Percentiles rank a stretch among this genome's conserved stretches.
Evolutionary conservation across 1,140 invertebrate species (phyloP).

Genomic region (Drosophila bipectinata): DNA sequence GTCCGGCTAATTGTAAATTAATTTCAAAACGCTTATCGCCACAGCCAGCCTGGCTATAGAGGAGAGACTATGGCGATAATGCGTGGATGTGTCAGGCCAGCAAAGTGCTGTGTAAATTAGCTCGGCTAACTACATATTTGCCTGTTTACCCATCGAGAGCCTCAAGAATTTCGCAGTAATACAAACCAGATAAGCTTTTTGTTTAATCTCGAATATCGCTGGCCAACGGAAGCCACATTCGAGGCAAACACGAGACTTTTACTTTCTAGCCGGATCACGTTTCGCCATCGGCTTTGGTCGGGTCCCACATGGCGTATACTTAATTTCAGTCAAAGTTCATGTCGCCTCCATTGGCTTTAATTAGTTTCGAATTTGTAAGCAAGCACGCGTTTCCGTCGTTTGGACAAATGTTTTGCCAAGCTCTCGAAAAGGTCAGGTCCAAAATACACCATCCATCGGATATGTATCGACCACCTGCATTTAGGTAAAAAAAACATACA

Average conservation of each 20-base stretch:
- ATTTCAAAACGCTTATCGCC: slow-evolving; percentile 70
- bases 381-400: slow-evolving; percentile 71
- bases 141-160: slow-evolving; percentile 54
- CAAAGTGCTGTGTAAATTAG: slow-evolving; percentile 81
- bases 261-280: slow-evolving; percentile 11
- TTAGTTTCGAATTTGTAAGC: slow-evolving; percentile 70
- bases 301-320: slow-evolving; percentile 48
- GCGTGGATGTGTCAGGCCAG: slow-evolving; percentile 71
- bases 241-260: slow-evolving; percentile 51
- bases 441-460: slow-evolving; percentile 21
- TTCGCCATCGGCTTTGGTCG: slow-evolving; percentile 13
- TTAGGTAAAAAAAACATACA: slow-evolving; percentile 21
- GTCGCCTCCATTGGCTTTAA: slow-evolving; percentile 17
- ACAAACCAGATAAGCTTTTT: slow-evolving; percentile 45
- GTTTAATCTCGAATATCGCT: slow-evolving; percentile 16
- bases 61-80: slow-evolving; percentile 38
- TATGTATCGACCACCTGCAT: slow-evolving; percentile 62
- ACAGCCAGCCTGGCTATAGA: slow-evolving; percentile 21
- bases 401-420: slow-evolving; percentile 76
- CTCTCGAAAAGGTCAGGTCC: slow-evolving; percentile 69
- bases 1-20: slow-evolving; percentile 77
- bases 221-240: slow-evolving; percentile 49
- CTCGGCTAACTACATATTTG: slow-evolving; percentile 64
- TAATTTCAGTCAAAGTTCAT: slow-evolving; percentile 56
- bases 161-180: slow-evolving; percentile 70